Conservation (phyloP, 2,888 invertebrate genomes). For the Caenorhabditis becei region DNA sequence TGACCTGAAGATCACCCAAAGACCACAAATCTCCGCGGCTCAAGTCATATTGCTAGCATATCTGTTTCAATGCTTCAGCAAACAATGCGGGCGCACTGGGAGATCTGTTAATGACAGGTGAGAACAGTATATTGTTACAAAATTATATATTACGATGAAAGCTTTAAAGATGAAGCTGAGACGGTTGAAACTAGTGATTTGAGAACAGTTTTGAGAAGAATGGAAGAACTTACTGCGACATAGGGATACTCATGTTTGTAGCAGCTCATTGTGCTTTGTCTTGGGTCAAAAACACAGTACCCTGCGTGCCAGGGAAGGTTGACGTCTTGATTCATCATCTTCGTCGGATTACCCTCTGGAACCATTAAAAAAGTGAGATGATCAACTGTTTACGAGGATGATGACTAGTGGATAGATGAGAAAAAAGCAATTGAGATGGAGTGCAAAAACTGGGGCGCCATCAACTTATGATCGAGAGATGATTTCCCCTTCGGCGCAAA, state of each 20-base stretch:
- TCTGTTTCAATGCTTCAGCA: not conserved
- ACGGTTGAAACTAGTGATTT: no score
- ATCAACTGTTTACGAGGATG: constrained; percentile 7
- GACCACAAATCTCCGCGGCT: not conserved
- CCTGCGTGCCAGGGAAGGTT: constrained; percentile 61
- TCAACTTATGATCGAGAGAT: constrained; percentile 45
- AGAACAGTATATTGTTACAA: not conserved
- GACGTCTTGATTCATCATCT: constrained; percentile 59
- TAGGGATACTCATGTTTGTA: constrained; percentile 58
- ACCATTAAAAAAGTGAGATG: constrained; percentile 5
- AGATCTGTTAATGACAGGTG: not conserved
- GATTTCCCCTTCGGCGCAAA: constrained; percentile 39
- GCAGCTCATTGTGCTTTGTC: constrained; percentile 49
- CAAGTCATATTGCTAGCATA: not conserved
- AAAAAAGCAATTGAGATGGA: constrained; percentile 38
- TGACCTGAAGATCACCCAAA: no score
- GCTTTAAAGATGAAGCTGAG: no score
- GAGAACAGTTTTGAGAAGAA: no score
- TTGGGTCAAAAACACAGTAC: constrained; percentile 59
- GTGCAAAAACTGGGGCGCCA: constrained; percentile 20
- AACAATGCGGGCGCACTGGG: not conserved
- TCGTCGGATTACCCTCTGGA: constrained; percentile 51
- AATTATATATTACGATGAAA: not conserved
- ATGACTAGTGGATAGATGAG: not conserved
- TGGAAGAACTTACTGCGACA: constrained; percentile 33